Evolutionary conservation across 2,113 vertebrate genomes (phyloP), one percentile per base, ranked within the genome.

Genomic region (Ammodytes marinus): DNA sequence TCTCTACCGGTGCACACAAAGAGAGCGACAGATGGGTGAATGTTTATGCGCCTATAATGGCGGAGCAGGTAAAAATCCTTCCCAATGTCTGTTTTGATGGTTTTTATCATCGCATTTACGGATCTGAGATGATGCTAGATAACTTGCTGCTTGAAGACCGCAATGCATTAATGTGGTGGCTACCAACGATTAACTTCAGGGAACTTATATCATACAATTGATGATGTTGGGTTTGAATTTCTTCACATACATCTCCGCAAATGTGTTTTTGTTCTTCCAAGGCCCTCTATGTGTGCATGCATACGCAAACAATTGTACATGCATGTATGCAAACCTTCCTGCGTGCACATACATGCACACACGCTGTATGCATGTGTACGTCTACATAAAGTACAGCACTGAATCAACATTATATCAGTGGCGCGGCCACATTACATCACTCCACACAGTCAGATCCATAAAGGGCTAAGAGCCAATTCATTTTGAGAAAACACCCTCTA

Each of bases 381-480:
- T 86, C 64, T 60, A 74, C 74, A 72, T 63, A 69, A 72, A 77
- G 43, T 9, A 35, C 19, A 67, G 82, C 85, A 74, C 71, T 90
- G 83, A 87, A 89, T 91, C 86, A 85, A 89, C 92, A 91, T 91
- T 79, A 90, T 76, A 85, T 84, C 84, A 79, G 81, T 14, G 53
- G 69, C 79, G 80, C 64, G 52, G 88, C 69, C 78, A 79, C 76
- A 89, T 92, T 89, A 90, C 87, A 92, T 92, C 89, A 91, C 81
- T 87, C 70, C n/a, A n/a, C 83, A 84, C 85, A 88, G 87, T 89
- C 79, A 85, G 84, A 94, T 92, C 92, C 81, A 93, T 93, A 92
- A 89, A 91, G 83, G 91, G 86, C 91, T 89, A 91, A 92, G 85
- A 89, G 91, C 91, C 93, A 91, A 92, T 93, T 93, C 90, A 92